phyloP scores from a whole-genome alignment of 1,140 invertebrate genomes.

The Apis florea region DNA sequence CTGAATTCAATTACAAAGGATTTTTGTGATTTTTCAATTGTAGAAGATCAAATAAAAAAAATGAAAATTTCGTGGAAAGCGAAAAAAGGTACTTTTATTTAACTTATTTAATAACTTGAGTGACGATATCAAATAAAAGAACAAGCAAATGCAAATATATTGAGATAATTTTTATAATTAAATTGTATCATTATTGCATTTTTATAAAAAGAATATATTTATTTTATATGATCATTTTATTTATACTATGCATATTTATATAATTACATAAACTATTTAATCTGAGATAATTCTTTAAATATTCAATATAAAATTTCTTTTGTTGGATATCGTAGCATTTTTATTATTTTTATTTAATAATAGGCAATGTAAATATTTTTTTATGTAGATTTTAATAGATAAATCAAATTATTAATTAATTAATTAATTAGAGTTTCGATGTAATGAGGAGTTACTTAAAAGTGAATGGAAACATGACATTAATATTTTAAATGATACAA shows the following conservation, averaged over 20 bases:
- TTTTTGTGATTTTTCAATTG: neutral
- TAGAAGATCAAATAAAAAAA: constrained; percentile 28
- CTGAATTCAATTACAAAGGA: neutral
- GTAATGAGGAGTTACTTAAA: neutral
- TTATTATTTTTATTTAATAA: neutral
- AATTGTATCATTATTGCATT: constrained; percentile 10
- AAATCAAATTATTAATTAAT: neutral
- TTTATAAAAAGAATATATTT: neutral
- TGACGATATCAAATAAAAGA: neutral
- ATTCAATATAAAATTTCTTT: neutral
- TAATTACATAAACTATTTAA: constrained; percentile 11
- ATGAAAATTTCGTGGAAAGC: constrained; percentile 59
- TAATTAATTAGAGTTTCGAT: constrained; percentile 3
- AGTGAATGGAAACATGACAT: neutral
- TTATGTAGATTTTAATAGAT: neutral
- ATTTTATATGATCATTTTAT: neutral
- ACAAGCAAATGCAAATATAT: constrained; percentile 12
- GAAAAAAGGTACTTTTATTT: constrained; percentile 48
- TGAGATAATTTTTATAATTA: neutral
- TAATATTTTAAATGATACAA: neutral
- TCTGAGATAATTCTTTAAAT: neutral
- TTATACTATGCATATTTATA: neutral
- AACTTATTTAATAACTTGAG: neutral
- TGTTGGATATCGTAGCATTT: neutral
- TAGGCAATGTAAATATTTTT: neutral